Evolutionary conservation across 1,140 invertebrate species (phyloP), one percentile per base, ranked within the genome.

Genomic region (Heliothis virescens): DNA sequence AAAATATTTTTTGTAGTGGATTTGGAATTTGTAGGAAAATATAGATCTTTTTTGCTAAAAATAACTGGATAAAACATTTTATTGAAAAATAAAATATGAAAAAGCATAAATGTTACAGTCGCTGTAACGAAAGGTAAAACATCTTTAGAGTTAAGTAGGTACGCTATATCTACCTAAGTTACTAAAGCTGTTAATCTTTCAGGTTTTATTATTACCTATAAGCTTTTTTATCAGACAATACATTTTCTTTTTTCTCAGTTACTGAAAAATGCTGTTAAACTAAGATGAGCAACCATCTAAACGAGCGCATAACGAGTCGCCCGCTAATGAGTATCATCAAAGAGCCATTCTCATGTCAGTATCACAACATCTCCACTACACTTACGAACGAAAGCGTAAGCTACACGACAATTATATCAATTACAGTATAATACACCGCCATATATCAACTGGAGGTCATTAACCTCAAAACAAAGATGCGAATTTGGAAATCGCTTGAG

Each of bases 401-500:
- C 41, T 48, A 62, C 9, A 75, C 47, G 3, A 63, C 57, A 62
- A 75, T 76, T 55, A 65, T 65, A 63, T 9, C 57, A 53, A 76
- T 76, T 65, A 65, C 41, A 57, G 16, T 52, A 26, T 55, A 26
- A 69, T 69, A 69, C 48, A 63, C 63, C 47, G 55, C 16, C 47
- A 41, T 21, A 59, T 76, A 72, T 72, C 55, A 50, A 69, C 47
- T 29, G 41, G 13, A 72, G 77, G 50, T 67, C 67, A 60, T 55
- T 12, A 48, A 78, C 65, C 47, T 81, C 21, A 47, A n/a, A 62
- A 81, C 80, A 81, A 81, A 81, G 74, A 72, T 78, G 80, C 80
- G 57, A 81, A 73, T 78, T 81, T 81, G 74, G 59, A 81, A 81
- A 81, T 73, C 74, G 55, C 65, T 65, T 76, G 79, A 74, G 72